These are phyloP conservation scores for Drosophila setifemur DNA, from an alignment of 1,140 invertebrate genomes.

Conservation along the genomic window DNA sequence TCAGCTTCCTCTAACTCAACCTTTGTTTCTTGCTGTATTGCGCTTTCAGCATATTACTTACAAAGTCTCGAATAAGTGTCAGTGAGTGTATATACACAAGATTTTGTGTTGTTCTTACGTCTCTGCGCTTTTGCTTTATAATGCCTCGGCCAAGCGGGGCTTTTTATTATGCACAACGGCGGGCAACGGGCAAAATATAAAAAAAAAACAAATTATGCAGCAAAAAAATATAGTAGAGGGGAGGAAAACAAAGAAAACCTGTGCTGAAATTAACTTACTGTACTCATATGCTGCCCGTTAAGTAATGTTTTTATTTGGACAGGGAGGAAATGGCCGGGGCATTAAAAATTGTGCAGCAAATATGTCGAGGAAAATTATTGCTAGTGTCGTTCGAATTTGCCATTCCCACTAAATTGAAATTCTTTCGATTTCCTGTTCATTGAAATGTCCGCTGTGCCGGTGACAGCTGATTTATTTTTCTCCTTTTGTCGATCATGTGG, in stretches of 20 bases:
- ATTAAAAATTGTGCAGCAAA: conserved; percentile 48
- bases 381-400: conserved; percentile 18
- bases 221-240: conserved; percentile 8
- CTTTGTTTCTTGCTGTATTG: conserved; percentile 17
- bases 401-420: conserved; percentile 42
- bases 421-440: conserved; percentile 51
- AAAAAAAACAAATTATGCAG: conserved; percentile 56
- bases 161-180: conserved; percentile 67
- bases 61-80: conserved; percentile 53
- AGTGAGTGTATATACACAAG: conserved; percentile 6
- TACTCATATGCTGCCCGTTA: conserved; percentile 54
- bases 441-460: too few species aligned
- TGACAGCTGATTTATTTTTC: conserved; percentile 55
- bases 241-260: conserved; percentile 43
- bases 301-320: conserved; percentile 30
- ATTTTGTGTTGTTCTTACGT: conserved; percentile 52
- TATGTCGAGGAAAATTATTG: conserved; percentile 36
- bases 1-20: background rate
- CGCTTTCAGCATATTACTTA: conserved; percentile 71
- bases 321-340: conserved; percentile 54
- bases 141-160: conserved; percentile 47
- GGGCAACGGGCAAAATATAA: conserved; percentile 47
- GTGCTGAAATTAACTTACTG: conserved; percentile 66
- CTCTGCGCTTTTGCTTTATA: conserved; percentile 56
- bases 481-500: conserved; percentile 11